Evolutionary conservation across 2,888 invertebrate genomes (phyloP).

Genomic region (Leptothorax acervorum): DNA sequence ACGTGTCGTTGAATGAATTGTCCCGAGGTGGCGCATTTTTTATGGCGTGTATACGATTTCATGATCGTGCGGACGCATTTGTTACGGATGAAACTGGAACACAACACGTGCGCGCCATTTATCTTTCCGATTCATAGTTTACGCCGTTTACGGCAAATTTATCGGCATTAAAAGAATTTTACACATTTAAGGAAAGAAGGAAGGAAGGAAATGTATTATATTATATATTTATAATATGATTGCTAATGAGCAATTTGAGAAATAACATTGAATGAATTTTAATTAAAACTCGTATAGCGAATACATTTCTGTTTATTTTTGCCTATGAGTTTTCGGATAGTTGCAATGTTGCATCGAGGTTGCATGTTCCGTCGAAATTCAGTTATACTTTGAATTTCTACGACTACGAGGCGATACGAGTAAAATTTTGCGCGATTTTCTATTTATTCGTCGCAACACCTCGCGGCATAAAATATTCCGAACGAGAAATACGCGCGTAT

Average conservation of each 20-base stretch:
- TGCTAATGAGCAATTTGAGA: too few species aligned
- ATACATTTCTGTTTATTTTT: not conserved
- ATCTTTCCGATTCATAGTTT: not conserved
- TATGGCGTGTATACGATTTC: not conserved
- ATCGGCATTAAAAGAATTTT: not conserved
- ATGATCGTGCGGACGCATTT: not conserved
- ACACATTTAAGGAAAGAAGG: not conserved
- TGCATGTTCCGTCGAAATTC: slow-evolving; percentile 13
- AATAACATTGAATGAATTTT: not conserved
- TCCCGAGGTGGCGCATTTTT: not conserved
- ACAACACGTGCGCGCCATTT: slow-evolving; percentile 3
- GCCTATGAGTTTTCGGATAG: not conserved
- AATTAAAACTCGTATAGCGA: not conserved
- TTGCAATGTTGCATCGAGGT: slow-evolving; percentile 13
- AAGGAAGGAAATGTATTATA: not conserved
- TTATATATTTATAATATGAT: not conserved
- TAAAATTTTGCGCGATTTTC: slow-evolving; percentile 28
- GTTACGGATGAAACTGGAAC: not conserved
- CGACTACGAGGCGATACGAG: not conserved
- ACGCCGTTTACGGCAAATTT: not conserved
- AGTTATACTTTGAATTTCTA: slow-evolving; percentile 22
- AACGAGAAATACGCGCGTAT: slow-evolving; percentile 35
- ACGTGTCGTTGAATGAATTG: slow-evolving; percentile 42
- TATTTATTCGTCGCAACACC: slow-evolving; percentile 45
- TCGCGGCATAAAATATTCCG: slow-evolving; percentile 40